Evolutionary conservation across 2,113 vertebrate species (phyloP), one percentile per base, ranked within the genome.

Genomic region (Elaphurus davidianus): DNA sequence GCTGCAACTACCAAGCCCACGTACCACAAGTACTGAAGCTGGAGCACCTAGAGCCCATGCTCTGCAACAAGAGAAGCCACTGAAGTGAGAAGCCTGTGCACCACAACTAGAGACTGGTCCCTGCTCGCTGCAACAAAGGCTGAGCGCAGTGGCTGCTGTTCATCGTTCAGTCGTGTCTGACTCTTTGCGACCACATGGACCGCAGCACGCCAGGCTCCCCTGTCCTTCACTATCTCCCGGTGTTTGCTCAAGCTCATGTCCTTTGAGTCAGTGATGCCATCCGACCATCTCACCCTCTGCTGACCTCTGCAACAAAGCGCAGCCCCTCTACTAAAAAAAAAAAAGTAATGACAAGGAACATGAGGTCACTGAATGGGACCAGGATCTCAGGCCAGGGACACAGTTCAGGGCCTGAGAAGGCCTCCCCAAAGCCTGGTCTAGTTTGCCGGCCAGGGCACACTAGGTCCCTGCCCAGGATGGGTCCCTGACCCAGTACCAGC

Each of bases 91-190:
- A 43, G 36, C 23, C 71, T 0, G 1, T 43, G 71, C 6, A 27
- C 11, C 36, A 13, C 11, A 7, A 1, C 21, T 13, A 40, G 71
- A 76, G 11, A 25, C 23, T 25, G 7, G 23, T 0, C 21, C 23
- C 71, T 76, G 71, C 36, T 25, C 0, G 5, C 36, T 14, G 71
- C 12, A 25, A 7, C 5, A 4, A 27, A 33, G 36, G 12, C 36
- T 43, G 12, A 27, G 71, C 13, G 3, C 71, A 74, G 19, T 0
- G 9, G 67, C 2, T 2, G 2, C 0, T 74, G n/a, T 23, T 74
- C 36, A 23, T 12, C 1, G 10, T 36, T 71, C 10, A 43, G 36
- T 74, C 3, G 5, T 13, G 23, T 43, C 36, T 27, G 23, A 74
- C 36, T 76, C 21, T 25, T 6, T 27, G 36, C 1, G 11, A 43